Evolutionary conservation across 2,797 vertebrate genomes (phyloP).

Genomic region (Graptemys geographica): DNA sequence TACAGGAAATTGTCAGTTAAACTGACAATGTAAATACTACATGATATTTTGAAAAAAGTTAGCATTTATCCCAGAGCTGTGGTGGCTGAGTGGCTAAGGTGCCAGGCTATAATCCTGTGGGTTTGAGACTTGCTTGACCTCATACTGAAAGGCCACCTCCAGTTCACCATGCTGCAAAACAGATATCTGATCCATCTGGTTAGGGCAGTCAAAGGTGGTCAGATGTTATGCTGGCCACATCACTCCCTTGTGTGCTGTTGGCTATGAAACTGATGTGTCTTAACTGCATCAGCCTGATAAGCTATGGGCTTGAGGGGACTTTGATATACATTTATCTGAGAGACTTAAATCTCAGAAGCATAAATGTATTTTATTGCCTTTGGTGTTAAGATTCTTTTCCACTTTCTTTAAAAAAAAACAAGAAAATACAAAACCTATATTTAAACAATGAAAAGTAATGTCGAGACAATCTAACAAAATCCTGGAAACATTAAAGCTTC

Average conservation of each 20-base stretch:
- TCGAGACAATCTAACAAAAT: not conserved
- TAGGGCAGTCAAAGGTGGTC: not conserved
- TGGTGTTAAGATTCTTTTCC: not conserved
- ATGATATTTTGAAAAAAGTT: not conserved
- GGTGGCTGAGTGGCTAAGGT: not conserved
- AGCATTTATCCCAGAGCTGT: not conserved
- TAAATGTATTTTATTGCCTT: not conserved
- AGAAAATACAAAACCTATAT: not conserved
- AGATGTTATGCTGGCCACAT: not conserved
- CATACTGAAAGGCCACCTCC: not conserved
- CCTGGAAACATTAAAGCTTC: not conserved
- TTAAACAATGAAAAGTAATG: not conserved
- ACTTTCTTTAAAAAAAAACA: not conserved
- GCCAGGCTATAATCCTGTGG: not conserved
- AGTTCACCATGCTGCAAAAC: not conserved
- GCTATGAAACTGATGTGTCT: not conserved
- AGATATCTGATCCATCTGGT: not conserved
- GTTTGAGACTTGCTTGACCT: not conserved
- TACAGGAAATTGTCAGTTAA: not conserved
- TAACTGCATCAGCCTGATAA: not conserved
- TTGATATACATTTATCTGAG: not conserved
- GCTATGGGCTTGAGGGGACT: not conserved
- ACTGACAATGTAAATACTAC: not conserved
- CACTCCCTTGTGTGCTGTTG: not conserved
- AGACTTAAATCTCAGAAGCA: not conserved